A percentile compares a stretch with the other conserved stretches of the same genome.
Conservation (phyloP, 2,113 vertebrate species). For the Catharus bicknelli region DNA sequence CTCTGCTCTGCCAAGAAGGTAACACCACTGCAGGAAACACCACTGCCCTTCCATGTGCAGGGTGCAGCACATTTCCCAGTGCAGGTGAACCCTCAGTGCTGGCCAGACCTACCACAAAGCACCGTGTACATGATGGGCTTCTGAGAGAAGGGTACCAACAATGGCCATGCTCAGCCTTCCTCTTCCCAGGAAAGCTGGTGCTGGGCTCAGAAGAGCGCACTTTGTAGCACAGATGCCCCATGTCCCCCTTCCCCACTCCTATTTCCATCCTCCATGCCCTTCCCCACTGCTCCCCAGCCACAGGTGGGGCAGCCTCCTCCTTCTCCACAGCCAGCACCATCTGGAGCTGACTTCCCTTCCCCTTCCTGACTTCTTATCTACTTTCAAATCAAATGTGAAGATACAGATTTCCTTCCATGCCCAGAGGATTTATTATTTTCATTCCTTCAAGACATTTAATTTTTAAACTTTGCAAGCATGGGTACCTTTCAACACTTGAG, state of each 20-base stretch:
- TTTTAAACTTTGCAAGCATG: not conserved
- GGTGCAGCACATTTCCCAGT: fast-evolving
- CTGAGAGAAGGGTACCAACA: not conserved
- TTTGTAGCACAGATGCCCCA: fast-evolving
- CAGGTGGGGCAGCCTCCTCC: not conserved
- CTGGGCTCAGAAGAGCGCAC: not conserved
- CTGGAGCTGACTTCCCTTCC: conserved; percentile 45
- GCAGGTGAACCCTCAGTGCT: not conserved
- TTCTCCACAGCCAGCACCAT: not conserved
- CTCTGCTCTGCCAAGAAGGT: not conserved
- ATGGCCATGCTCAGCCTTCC: not conserved
- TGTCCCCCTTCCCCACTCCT: not conserved
- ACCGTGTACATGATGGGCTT: fast-evolving
- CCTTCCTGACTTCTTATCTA: conserved; percentile 26
- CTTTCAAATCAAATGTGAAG: conserved; percentile 58
- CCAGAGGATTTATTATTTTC: conserved; percentile 49
- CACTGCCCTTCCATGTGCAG: fast-evolving
- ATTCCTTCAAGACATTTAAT: conserved; percentile 4
- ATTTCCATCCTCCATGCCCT: not conserved
- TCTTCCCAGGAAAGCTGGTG: not conserved
- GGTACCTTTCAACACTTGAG: not conserved
- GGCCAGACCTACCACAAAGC: not conserved
- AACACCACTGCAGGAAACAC: not conserved
- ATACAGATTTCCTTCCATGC: conserved; percentile 53
- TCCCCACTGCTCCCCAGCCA: not conserved